Conservation (phyloP, 2,888 invertebrate genomes). For the Spilosoma lubricipeda region DNA sequence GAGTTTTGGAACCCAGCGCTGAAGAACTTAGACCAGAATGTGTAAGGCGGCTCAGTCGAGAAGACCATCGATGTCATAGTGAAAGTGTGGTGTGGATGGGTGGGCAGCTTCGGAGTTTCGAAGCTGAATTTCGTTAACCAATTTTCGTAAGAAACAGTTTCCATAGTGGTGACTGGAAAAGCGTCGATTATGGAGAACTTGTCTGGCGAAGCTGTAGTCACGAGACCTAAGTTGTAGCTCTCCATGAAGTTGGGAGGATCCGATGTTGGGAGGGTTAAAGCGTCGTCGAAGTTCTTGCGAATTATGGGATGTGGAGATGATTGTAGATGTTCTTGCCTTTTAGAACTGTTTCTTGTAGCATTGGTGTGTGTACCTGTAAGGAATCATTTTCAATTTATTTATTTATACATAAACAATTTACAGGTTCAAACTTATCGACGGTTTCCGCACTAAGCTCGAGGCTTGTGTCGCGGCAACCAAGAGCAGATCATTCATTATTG, state of each 20-base stretch:
- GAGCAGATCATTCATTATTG: no score
- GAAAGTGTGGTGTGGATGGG: background rate
- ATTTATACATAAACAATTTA: no score
- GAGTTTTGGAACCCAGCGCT: constrained; percentile 4
- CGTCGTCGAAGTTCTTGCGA: background rate
- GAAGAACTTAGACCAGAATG: background rate
- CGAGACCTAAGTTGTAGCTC: background rate
- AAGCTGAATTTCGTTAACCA: background rate
- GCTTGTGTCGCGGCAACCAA: no score
- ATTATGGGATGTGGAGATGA: background rate
- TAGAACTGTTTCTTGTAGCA: background rate
- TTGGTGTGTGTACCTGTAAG: background rate
- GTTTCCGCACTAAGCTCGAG: no score
- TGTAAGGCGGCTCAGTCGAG: background rate
- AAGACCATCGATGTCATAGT: fast-evolving
- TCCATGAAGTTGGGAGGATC: background rate
- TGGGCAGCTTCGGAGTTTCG: background rate
- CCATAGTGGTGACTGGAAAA: no score
- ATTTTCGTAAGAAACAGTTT: background rate
- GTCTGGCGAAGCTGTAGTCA: background rate
- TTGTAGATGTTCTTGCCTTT: background rate
- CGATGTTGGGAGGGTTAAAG: background rate
- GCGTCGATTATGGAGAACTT: background rate
- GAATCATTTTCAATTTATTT: background rate
- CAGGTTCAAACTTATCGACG: no score